phyloP scores from a whole-genome alignment of 2,888 invertebrate species.

The Gymnocheta viridis region DNA sequence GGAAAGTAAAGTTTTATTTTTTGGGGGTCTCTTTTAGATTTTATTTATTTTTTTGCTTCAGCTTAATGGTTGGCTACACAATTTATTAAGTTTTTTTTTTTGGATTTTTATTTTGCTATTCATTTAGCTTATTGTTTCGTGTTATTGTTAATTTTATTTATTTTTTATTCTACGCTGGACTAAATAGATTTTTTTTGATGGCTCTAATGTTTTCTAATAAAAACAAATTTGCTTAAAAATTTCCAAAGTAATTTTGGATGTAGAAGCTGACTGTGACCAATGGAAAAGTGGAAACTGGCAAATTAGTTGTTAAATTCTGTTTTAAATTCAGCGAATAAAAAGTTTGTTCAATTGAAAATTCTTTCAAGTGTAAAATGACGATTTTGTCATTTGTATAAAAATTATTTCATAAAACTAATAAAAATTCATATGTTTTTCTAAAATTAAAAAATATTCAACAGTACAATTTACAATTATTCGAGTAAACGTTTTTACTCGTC shows the following conservation, averaged over 20 bases:
- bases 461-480: too few relatives aligned
- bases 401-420: neutral
- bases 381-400: neutral
- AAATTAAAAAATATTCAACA: too few relatives aligned
- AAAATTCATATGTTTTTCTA: too few relatives aligned
- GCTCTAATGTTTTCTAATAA: neutral
- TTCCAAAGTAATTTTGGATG: neutral
- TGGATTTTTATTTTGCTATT: neutral
- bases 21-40: neutral
- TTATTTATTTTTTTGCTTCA: conserved; percentile 13
- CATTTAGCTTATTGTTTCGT: neutral
- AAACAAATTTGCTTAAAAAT: neutral
- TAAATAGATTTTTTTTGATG: neutral
- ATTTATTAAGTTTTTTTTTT: conserved; percentile 39
- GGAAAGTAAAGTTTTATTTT: conserved; percentile 25
- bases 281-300: neutral
- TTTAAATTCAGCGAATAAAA: neutral
- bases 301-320: neutral
- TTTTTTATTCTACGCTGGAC: conserved; percentile 22
- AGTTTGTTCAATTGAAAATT: too few relatives aligned
- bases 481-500: too few relatives aligned
- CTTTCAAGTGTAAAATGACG: too few relatives aligned
- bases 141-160: neutral
- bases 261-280: neutral
- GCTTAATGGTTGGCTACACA: conserved; percentile 53